Base-by-base conservation (phyloP, 2,888 invertebrate genomes). In the Ennomos fuscantarius region DNA sequence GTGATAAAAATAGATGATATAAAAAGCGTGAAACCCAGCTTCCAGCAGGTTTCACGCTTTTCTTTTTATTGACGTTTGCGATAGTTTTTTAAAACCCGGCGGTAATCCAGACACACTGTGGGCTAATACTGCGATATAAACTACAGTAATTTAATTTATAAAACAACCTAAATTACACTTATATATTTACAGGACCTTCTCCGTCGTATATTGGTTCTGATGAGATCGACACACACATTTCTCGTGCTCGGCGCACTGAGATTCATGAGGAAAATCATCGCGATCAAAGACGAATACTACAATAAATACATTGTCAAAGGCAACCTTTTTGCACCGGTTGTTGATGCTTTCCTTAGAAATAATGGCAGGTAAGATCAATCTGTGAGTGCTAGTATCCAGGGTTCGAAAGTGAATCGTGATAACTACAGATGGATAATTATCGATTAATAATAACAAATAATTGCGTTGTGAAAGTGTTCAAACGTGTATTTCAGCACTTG, bases 201-300 rank as follows among this genome's bases (percentile, higher is more conserved):
- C 68, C 96, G 98, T 84, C 95, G 98, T 86, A 98, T 99, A 86
- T 94, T 99, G 72, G 97, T 99, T 74, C 94, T 99, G 69, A 98
- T 99, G 97, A 97, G 98, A 86, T 99, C 99, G 63, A 96, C 96
- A 77, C 99, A 99, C 93, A 98, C 98, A 78, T 99, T 99, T 94
- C 95, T 99, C 72, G 98, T 99, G 74, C 94, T 99, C 59, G 97
- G 98, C 89, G 98, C 99, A 54, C 94, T 99, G 73, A 95, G 99
- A 89, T 97, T 99, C 92, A 96, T 99, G 95, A 95, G 99, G 75
- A 98, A 98, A 89, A 97, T 99, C 68, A 96, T 99, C 76, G 98
- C 99, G 52, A 94, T 99, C 60, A 99, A 99, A 90, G 99, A 99
- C 85, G 99, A 99, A 84, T 98, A 99, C 92, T 99, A 99, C 92